Percentiles rank a stretch among this genome's conserved stretches.
Evolutionary conservation across 2,888 invertebrate species (phyloP).

Genomic region (Mimas tiliae): DNA sequence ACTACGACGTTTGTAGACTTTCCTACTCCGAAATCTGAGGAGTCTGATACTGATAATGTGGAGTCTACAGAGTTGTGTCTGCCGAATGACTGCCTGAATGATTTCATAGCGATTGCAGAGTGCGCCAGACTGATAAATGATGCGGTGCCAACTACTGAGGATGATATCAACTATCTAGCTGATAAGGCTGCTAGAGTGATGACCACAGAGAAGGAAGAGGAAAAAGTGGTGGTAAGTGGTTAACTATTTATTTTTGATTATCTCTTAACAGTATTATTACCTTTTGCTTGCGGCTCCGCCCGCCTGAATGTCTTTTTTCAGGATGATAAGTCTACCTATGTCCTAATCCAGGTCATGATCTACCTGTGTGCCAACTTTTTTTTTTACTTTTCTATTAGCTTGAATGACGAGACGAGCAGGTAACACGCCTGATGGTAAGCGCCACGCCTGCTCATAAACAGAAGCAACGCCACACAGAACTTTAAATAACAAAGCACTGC

Average conservation of each 20-base stretch:
- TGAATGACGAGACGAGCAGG: too few species aligned
- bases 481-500: too few species aligned
- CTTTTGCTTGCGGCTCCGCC: too few species aligned
- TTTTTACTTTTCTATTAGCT: too few species aligned
- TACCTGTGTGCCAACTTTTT: too few species aligned
- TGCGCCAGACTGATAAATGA: slow-evolving; percentile 64
- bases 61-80: slow-evolving; percentile 75
- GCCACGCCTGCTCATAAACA: too few species aligned
- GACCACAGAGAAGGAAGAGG: slow-evolving; percentile 70
- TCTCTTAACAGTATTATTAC: neutral
- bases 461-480: too few species aligned
- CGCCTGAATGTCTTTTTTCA: too few species aligned
- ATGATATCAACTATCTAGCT: slow-evolving; percentile 71
- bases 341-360: too few species aligned
- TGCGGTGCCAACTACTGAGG: slow-evolving; percentile 63
- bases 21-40: slow-evolving; percentile 68
- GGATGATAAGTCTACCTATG: too few species aligned
- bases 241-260: neutral
- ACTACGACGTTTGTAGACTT: slow-evolving; percentile 74
- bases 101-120: slow-evolving; percentile 75
- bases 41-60: slow-evolving; percentile 75
- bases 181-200: slow-evolving; percentile 77
- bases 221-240: slow-evolving; percentile 37
- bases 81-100: slow-evolving; percentile 76
- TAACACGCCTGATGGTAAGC: too few species aligned